These are phyloP conservation scores for Drosophila maculinotata DNA, from an alignment of 2,888 invertebrate species.

Conservation along the genomic window DNA sequence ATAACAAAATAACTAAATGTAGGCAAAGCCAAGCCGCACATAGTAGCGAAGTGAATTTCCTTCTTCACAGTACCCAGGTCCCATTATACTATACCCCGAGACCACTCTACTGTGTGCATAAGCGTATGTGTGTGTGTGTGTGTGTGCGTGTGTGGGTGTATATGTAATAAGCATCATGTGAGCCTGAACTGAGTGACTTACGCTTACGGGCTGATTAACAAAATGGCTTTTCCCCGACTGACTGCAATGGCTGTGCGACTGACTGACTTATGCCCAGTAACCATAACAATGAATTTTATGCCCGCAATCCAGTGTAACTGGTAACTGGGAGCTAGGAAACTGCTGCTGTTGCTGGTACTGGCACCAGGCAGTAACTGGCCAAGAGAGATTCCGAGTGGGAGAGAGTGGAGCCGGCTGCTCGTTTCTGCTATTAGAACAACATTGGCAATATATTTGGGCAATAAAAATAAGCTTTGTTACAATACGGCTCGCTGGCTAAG, in stretches of 20 bases:
- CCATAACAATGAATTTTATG: slow-evolving; percentile 79
- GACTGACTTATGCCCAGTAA: slow-evolving; percentile 78
- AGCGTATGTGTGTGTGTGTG: slow-evolving; percentile 27
- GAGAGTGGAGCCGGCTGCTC: slow-evolving; percentile 39
- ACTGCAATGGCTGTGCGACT: slow-evolving; percentile 61
- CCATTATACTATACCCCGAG: slow-evolving; percentile 23
- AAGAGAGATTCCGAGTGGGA: background rate
- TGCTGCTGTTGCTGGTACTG: slow-evolving; percentile 33
- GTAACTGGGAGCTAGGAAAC: slow-evolving; percentile 40
- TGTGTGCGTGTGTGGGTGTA: slow-evolving; percentile 29
- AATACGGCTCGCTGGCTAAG: slow-evolving; percentile 56
- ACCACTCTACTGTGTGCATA: slow-evolving; percentile 18
- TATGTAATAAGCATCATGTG: slow-evolving; percentile 61
- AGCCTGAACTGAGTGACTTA: slow-evolving; percentile 60
- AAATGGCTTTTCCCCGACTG: slow-evolving; percentile 66
- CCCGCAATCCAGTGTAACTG: slow-evolving; percentile 46
- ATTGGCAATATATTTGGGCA: slow-evolving; percentile 79
- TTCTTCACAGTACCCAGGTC: slow-evolving; percentile 25
- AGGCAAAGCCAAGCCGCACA: slow-evolving; percentile 41
- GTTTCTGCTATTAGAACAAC: slow-evolving; percentile 80
- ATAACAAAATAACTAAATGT: slow-evolving; percentile 52
- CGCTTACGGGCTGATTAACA: slow-evolving; percentile 72
- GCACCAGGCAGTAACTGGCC: slow-evolving; percentile 37
- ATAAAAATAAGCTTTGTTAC: slow-evolving; percentile 78
- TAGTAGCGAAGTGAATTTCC: slow-evolving; percentile 20